phyloP scores from a whole-genome alignment of 2,113 vertebrate genomes.

The Dicerorhinus sumatrensis region DNA sequence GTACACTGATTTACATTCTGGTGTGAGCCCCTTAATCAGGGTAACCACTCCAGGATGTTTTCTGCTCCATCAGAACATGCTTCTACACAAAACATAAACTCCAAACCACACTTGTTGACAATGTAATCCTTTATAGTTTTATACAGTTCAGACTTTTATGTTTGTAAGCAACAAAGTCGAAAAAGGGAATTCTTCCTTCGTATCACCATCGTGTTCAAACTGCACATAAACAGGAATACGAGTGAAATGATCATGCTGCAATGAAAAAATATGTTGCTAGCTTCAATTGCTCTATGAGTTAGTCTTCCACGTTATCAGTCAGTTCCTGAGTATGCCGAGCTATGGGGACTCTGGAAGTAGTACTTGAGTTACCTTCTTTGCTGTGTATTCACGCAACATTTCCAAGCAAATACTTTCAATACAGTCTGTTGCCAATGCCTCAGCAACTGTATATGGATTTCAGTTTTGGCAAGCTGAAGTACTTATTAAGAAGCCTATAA shows the following conservation, averaged over 20 bases:
- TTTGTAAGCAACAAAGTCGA: background rate
- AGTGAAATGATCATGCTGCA: background rate
- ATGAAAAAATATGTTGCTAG: background rate
- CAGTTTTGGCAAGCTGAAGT: background rate
- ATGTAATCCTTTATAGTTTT: background rate
- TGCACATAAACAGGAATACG: background rate
- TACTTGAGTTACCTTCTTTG: background rate
- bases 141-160: background rate
- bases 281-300: background rate
- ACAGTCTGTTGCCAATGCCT: background rate
- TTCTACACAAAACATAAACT: background rate
- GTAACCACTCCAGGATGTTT: background rate
- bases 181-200: background rate
- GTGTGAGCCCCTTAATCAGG: background rate
- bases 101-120: background rate
- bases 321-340: background rate
- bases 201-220: background rate
- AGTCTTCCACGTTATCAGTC: background rate
- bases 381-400: background rate
- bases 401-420: background rate
- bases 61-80: background rate
- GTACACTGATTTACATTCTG: background rate
- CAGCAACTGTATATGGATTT: background rate
- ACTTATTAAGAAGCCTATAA: background rate
- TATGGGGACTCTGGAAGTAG: background rate